phyloP scores from a whole-genome alignment of 2,113 vertebrate genomes.

The Scolopax mira region DNA sequence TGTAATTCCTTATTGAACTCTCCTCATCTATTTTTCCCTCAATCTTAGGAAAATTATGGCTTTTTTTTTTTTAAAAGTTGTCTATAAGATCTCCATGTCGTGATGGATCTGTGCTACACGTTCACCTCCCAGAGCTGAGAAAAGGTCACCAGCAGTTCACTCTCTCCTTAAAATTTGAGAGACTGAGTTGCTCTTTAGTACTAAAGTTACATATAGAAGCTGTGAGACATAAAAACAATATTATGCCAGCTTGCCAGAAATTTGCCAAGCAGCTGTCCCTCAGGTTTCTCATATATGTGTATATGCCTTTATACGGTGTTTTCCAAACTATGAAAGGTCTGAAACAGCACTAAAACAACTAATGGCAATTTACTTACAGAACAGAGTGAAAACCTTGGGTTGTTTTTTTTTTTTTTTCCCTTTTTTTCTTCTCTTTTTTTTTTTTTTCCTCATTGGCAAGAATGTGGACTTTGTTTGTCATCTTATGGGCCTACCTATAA shows the following conservation, averaged over 20 bases:
- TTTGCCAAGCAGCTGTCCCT: not conserved
- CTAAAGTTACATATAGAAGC: conserved; percentile 38
- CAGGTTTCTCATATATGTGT: not conserved
- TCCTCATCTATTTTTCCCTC: not conserved
- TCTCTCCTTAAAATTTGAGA: conserved; percentile 29
- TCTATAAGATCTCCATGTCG: not conserved
- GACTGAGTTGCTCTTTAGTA: conserved; percentile 12
- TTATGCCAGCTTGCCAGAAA: conserved; percentile 32
- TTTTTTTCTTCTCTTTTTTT: not conserved
- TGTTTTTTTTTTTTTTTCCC: not conserved
- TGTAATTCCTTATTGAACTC: not conserved
- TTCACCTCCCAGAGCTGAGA: conserved; percentile 50
- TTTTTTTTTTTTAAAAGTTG: not conserved
- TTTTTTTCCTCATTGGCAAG: not conserved
- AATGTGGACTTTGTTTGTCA: conserved; percentile 48
- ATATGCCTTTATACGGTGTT: not conserved
- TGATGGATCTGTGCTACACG: conserved; percentile 16
- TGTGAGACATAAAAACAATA: not conserved
- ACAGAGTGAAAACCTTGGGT: not conserved
- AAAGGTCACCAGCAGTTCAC: conserved; percentile 56
- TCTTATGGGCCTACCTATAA: conserved; percentile 57
- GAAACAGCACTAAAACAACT: not conserved
- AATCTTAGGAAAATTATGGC: not conserved
- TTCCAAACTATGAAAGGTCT: not conserved
- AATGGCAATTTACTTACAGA: not conserved